phyloP scores from a whole-genome alignment of 2,888 invertebrate genomes.

The Andricus curvator region DNA sequence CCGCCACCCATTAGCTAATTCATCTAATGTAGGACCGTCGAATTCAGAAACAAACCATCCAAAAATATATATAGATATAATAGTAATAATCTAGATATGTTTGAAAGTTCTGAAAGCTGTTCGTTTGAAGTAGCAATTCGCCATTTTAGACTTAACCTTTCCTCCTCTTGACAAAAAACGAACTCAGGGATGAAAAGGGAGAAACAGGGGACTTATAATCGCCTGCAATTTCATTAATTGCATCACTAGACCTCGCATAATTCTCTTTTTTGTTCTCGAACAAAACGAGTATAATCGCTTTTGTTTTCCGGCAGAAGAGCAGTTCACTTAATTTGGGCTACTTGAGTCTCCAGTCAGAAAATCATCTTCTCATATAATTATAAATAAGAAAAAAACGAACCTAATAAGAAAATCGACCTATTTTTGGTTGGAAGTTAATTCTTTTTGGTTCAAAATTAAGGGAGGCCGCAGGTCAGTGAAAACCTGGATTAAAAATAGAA shows the following conservation, averaged over 20 bases:
- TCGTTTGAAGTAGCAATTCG: neutral
- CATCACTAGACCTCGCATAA: conserved; percentile 39
- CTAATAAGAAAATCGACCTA: too few relatives aligned
- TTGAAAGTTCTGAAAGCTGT: neutral
- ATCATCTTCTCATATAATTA: neutral
- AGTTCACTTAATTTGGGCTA: conserved; percentile 16
- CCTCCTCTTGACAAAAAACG: conserved; percentile 15
- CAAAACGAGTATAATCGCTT: conserved; percentile 24
- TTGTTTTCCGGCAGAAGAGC: conserved; percentile 9
- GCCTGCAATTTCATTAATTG: conserved; percentile 33
- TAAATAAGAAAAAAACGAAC: neutral
- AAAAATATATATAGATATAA: neutral
- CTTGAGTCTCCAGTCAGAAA: neutral
- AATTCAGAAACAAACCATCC: neutral
- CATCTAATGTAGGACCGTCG: neutral
- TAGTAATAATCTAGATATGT: neutral
- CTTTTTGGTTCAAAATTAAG: neutral
- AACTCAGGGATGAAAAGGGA: neutral
- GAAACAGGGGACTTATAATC: neutral
- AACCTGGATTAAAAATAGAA: too few relatives aligned
- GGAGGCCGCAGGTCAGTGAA: too few relatives aligned
- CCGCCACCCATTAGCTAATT: neutral
- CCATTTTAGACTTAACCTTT: neutral
- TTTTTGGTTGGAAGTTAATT: neutral
- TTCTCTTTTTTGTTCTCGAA: conserved; percentile 22